Percentiles rank a stretch among this genome's conserved stretches.
Evolutionary conservation across 2,113 vertebrate species (phyloP).

Genomic region (rabbit (Oryctolagus cuniculus)): DNA sequence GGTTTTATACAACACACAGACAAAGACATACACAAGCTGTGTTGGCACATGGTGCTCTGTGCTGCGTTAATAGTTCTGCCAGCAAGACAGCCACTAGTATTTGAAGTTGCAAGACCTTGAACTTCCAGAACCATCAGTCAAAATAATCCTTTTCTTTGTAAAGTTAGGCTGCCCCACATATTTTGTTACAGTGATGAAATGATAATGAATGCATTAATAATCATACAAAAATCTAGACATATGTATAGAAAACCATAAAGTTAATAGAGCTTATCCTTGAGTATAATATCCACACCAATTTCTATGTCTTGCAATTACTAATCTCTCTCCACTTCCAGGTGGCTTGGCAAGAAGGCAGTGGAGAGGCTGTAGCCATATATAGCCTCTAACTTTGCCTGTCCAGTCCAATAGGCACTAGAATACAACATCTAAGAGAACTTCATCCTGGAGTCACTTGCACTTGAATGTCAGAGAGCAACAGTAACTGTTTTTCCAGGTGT

Average conservation of each 20-base stretch:
- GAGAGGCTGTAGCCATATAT: slow-evolving; percentile 70
- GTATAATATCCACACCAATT: slow-evolving; percentile 54
- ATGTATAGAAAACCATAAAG: not conserved
- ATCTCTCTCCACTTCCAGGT: slow-evolving; percentile 27
- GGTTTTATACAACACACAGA: too few relatives aligned
- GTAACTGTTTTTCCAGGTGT: slow-evolving; percentile 69
- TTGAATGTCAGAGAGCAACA: slow-evolving; percentile 77
- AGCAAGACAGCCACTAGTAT: too few relatives aligned
- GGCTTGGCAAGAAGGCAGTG: slow-evolving; percentile 72
- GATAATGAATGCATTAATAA: not conserved
- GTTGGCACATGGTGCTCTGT: too few relatives aligned
- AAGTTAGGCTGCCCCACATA: too few relatives aligned
- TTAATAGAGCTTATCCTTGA: not conserved
- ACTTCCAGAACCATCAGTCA: too few relatives aligned
- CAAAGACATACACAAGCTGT: too few relatives aligned
- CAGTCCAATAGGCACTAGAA: slow-evolving; percentile 77
- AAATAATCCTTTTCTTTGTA: too few relatives aligned
- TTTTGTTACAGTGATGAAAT: too few relatives aligned
- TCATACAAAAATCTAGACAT: not conserved
- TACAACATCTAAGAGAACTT: slow-evolving; percentile 78
- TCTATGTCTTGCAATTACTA: slow-evolving; percentile 72
- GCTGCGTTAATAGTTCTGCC: too few relatives aligned
- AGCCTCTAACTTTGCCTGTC: slow-evolving; percentile 79
- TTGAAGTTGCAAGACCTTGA: too few relatives aligned
- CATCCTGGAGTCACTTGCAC: slow-evolving; percentile 67